Conservation (phyloP, 2,113 vertebrate genomes). For the Sinocyclocheilus anophthalmus region DNA sequence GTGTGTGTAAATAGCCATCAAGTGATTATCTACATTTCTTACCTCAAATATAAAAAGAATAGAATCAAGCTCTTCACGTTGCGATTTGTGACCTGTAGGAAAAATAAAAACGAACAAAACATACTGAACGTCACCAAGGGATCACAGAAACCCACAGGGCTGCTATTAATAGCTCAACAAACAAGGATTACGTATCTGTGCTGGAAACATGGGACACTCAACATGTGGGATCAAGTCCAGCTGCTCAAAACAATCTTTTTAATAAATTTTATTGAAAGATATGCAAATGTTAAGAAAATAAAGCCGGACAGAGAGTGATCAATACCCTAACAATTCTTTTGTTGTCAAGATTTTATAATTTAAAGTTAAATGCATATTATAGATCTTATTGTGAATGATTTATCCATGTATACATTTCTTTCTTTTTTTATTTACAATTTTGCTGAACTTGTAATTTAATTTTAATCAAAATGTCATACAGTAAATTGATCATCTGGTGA, state of each 20-base stretch:
- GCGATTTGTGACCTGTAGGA: conserved; percentile 92
- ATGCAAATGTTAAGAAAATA: neutral
- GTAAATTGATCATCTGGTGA: too few species aligned
- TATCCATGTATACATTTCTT: neutral
- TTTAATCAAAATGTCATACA: too few species aligned
- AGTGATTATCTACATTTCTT: conserved; percentile 57
- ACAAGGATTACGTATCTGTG: neutral
- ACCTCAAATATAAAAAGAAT: conserved; percentile 99
- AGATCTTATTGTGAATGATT: neutral
- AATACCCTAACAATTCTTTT: neutral
- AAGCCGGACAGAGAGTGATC: neutral
- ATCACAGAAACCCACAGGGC: conserved; percentile 23
- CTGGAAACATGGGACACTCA: neutral
- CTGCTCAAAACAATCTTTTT: neutral
- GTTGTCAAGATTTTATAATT: neutral
- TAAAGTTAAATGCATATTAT: neutral
- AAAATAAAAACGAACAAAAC: conserved; percentile 3
- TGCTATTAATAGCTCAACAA: conserved; percentile 16
- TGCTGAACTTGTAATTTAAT: too few species aligned
- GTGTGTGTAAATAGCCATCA: neutral
- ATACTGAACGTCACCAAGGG: neutral
- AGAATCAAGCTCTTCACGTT: conserved; percentile 97
- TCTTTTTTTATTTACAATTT: too few species aligned
- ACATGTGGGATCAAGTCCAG: neutral
- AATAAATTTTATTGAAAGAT: neutral